phyloP scores from a whole-genome alignment of 2,113 vertebrate genomes.

The Semnornis frantzii region DNA sequence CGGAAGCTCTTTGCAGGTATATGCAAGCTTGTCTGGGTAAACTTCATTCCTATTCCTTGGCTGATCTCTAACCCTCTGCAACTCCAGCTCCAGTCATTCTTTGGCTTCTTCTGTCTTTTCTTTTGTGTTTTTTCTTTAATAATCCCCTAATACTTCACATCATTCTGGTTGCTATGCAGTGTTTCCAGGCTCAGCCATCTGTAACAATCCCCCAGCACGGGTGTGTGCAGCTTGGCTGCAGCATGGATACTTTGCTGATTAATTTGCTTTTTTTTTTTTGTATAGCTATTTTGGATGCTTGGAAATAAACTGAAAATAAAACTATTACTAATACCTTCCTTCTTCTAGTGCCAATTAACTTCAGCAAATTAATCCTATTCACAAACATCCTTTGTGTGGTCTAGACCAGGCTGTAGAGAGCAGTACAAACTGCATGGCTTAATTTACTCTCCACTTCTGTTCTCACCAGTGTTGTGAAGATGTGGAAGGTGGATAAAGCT shows the following conservation, averaged over 20 bases:
- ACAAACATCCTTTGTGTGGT: not conserved
- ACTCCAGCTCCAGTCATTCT: not conserved
- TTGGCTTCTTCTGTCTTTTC: not conserved
- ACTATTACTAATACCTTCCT: not conserved
- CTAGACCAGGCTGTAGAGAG: not conserved
- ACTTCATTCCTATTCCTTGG: not conserved
- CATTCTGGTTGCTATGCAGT: slow-evolving; percentile 51
- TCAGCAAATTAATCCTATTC: not conserved
- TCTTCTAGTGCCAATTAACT: not conserved
- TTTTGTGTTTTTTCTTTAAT: not conserved
- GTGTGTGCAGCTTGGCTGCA: slow-evolving; percentile 25
- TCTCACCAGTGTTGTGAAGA: not conserved
- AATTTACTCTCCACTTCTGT: not conserved
- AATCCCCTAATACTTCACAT: not conserved
- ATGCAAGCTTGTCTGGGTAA: not conserved
- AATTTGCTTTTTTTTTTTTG: not conserved
- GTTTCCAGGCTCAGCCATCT: slow-evolving; percentile 16
- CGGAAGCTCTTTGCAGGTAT: not conserved
- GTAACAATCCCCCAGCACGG: not conserved
- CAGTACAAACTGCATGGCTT: not conserved
- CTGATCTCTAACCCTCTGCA: not conserved
- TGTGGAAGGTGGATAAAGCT: not conserved
- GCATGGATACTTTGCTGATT: not conserved
- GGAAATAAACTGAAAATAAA: slow-evolving; percentile 22
- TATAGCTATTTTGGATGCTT: not conserved